Evolutionary conservation across 2,113 vertebrate genomes (phyloP), one percentile per base, ranked within the genome.

Genomic region (Heterocephalus glaber): DNA sequence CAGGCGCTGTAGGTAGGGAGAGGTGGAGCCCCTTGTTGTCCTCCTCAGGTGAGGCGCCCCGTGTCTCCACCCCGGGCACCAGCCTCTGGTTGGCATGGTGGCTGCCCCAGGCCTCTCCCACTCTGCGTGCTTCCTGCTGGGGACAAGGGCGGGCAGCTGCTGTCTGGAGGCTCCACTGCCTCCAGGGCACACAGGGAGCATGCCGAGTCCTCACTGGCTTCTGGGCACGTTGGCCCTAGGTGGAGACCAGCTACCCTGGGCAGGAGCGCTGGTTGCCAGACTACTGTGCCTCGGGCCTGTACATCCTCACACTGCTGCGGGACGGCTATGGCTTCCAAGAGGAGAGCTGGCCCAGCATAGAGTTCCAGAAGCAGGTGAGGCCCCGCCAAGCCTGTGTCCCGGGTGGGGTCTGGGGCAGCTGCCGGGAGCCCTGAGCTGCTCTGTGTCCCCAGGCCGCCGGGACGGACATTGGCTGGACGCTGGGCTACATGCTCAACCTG

Each of bases 401-500:
- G 0, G 54, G 70, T 4, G 0, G 9, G 30, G 16, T 20, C 0
- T 4, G 72, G 1, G 0, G 0, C n/a, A 38, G 52, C 44, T 0
- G 2, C 44, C 30, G 3, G 12, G 7, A 22, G 30, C 56, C 38
- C 95, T 97, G 74, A 97, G 35, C 19, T 0, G 38, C 60, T 2
- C 0, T 49, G 14, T 54, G 44, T 86, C 81, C 2, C 0, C 98
- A 99, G 99, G 99, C 92, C 0, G 98, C 98, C 0, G 99, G 98
- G 0, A 81, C 98, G 0, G 98, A 99, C 0, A 87, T 99, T 0
- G 99, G 99, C 82, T 99, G 99, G 99, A 99, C 99, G 0, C 98
- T 99, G 95, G 99, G 99, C 66, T 99, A 99, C 98, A 99, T 99
- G 99, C 98, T 99, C 76, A 99, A 98, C 96, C 97, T 99, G 93